A percentile compares a stretch with the other conserved stretches of the same genome.
phyloP scores from a whole-genome alignment of 2,797 vertebrate species.

The Danio jaintianensis region DNA sequence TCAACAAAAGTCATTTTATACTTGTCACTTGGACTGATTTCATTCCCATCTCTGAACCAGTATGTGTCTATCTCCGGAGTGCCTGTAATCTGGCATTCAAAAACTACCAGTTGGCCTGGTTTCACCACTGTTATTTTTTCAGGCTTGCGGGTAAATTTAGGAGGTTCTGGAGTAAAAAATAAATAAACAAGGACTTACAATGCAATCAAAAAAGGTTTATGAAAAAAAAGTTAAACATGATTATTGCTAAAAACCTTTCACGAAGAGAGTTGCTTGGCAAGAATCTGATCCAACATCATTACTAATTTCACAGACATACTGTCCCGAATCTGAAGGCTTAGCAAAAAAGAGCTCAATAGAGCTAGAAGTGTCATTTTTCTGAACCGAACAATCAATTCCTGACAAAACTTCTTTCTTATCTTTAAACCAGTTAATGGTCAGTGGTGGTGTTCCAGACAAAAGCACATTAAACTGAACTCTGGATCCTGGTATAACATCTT shows the following conservation, averaged over 20 bases:
- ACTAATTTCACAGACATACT: slow-evolving; percentile 91
- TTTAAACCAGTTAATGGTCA: slow-evolving; percentile 96
- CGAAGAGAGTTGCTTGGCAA: slow-evolving; percentile 89
- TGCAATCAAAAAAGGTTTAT: background rate
- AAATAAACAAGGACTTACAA: slow-evolving; percentile 28
- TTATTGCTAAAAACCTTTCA: slow-evolving; percentile 87
- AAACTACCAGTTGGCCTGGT: slow-evolving; percentile 85
- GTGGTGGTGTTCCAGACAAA: slow-evolving; percentile 88
- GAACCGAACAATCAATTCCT: slow-evolving; percentile 85
- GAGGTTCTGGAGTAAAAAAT: slow-evolving; percentile 83
- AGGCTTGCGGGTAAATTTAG: slow-evolving; percentile 90
- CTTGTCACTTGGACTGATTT: slow-evolving; percentile 83
- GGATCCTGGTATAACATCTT: slow-evolving; percentile 90
- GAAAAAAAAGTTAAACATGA: background rate
- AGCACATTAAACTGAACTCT: slow-evolving; percentile 90
- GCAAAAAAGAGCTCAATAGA: slow-evolving; percentile 91
- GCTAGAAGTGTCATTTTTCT: slow-evolving; percentile 90
- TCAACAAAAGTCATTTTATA: slow-evolving; percentile 84
- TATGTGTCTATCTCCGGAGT: slow-evolving; percentile 92
- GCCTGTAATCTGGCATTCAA: slow-evolving; percentile 93
- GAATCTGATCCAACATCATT: slow-evolving; percentile 92
- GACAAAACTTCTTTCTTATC: slow-evolving; percentile 90
- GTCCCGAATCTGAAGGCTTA: slow-evolving; percentile 89
- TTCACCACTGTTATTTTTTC: slow-evolving; percentile 87
- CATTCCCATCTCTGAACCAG: slow-evolving; percentile 95